A percentile compares a stretch with the other conserved stretches of the same genome.
Conservation (phyloP, 2,113 vertebrate genomes). For the Oreochromis spilurus region DNA sequence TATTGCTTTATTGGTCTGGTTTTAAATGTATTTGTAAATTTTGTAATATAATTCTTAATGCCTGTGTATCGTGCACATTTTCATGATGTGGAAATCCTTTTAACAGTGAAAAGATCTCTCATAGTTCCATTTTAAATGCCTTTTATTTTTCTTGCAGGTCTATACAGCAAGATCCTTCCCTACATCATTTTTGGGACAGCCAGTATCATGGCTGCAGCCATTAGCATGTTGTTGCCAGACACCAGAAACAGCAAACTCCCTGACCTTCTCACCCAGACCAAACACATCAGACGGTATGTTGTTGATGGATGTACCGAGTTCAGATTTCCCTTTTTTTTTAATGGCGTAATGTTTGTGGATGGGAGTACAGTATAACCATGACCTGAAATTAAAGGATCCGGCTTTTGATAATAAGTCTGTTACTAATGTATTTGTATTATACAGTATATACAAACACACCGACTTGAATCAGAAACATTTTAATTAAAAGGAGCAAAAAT, state of each 20-base stretch:
- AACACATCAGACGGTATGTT: conserved; percentile 6
- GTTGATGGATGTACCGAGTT: background rate
- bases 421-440: background rate
- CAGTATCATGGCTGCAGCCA: background rate
- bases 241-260: conserved; percentile 50
- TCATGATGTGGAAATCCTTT: background rate
- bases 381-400: background rate
- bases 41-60: background rate
- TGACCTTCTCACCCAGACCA: conserved; percentile 36
- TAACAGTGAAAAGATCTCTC: background rate
- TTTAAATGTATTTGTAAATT: background rate
- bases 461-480: background rate
- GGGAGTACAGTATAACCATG: background rate
- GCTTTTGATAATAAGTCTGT: background rate
- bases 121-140: background rate
- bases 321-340: background rate
- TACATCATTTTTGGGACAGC: background rate
- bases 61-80: background rate
- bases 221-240: conserved; percentile 13
- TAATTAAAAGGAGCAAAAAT: background rate
- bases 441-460: background rate
- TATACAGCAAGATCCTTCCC: background rate
- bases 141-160: background rate
- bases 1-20: background rate
- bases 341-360: background rate